phyloP scores from a whole-genome alignment of 1,140 invertebrate species.

The Scaptomyza graminum region DNA sequence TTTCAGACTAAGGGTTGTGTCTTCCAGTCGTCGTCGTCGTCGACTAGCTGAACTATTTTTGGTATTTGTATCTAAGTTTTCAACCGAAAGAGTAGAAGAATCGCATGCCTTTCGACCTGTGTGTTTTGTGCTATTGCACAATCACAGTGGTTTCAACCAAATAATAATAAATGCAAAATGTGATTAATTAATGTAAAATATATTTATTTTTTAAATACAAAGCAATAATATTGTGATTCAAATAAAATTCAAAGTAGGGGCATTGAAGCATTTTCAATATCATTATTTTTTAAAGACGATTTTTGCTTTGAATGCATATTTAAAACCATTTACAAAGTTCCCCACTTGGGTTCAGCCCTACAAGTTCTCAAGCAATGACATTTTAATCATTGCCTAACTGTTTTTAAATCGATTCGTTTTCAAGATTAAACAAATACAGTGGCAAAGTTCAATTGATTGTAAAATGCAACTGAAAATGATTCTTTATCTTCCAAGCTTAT shows the following conservation, averaged over 20 bases:
- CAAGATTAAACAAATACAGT: background rate
- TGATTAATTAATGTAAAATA: no score
- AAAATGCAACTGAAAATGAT: background rate
- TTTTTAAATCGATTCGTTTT: no score
- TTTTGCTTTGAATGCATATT: no score
- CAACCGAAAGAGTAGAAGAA: background rate
- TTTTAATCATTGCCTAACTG: no score
- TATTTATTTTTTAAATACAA: no score
- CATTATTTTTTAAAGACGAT: no score
- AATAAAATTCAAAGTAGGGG: no score
- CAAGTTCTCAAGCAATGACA: no score
- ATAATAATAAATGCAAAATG: background rate
- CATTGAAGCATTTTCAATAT: no score
- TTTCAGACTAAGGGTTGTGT: slow-evolving; percentile 19
- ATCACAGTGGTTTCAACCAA: background rate
- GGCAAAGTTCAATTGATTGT: background rate
- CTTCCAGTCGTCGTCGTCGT: slow-evolving; percentile 10
- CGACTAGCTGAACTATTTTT: slow-evolving; percentile 66
- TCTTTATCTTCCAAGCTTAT: slow-evolving; percentile 14
- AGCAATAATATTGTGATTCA: no score
- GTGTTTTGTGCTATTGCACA: background rate
- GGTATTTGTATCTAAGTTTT: slow-evolving; percentile 54
- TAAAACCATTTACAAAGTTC: no score
- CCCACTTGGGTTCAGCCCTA: no score
- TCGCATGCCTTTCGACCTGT: background rate